These are phyloP conservation scores for Sclerodermus sp. DNA, from an alignment of 2,888 invertebrate species.

Conservation along the genomic window DNA sequence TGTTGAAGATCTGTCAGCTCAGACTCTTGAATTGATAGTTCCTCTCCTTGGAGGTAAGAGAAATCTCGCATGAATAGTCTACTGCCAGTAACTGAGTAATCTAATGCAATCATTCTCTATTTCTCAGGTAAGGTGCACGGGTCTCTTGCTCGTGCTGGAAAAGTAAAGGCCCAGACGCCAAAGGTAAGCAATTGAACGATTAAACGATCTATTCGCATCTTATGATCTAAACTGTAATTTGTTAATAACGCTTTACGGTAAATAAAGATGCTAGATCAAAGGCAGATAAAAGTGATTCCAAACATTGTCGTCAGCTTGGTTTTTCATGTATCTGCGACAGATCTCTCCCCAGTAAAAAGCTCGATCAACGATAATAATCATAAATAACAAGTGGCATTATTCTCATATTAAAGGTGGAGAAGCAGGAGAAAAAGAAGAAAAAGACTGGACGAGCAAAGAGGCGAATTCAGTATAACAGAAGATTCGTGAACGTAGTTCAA, in stretches of 20 bases:
- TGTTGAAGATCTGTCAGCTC: slow-evolving; percentile 67
- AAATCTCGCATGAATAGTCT: neutral
- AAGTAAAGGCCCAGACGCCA: slow-evolving; percentile 99
- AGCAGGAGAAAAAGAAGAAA: slow-evolving; percentile 99
- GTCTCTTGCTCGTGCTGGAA: slow-evolving; percentile 99
- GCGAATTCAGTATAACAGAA: slow-evolving; percentile 96
- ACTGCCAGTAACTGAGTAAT: neutral
- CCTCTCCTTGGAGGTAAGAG: slow-evolving; percentile 81
- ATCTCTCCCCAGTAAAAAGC: too few relatives aligned
- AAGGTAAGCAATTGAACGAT: slow-evolving; percentile 73
- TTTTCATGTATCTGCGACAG: too few relatives aligned
- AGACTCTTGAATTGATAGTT: slow-evolving; percentile 78
- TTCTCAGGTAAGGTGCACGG: slow-evolving; percentile 96
- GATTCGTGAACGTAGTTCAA: slow-evolving; percentile 96
- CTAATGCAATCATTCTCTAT: slow-evolving; percentile 11
- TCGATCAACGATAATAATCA: too few relatives aligned
- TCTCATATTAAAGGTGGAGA: slow-evolving; percentile 73
- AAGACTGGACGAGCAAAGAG: slow-evolving; percentile 99
- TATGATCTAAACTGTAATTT: too few relatives aligned
- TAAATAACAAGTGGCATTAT: too few relatives aligned
- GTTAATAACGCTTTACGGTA: too few relatives aligned
- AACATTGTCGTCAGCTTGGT: too few relatives aligned
- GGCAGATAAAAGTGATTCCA: neutral
- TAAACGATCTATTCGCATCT: too few relatives aligned
- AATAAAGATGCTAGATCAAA: too few relatives aligned